Percentiles rank a stretch among this genome's conserved stretches.
phyloP scores from a whole-genome alignment of 2,797 vertebrate genomes.

The Coilia nasus region DNA sequence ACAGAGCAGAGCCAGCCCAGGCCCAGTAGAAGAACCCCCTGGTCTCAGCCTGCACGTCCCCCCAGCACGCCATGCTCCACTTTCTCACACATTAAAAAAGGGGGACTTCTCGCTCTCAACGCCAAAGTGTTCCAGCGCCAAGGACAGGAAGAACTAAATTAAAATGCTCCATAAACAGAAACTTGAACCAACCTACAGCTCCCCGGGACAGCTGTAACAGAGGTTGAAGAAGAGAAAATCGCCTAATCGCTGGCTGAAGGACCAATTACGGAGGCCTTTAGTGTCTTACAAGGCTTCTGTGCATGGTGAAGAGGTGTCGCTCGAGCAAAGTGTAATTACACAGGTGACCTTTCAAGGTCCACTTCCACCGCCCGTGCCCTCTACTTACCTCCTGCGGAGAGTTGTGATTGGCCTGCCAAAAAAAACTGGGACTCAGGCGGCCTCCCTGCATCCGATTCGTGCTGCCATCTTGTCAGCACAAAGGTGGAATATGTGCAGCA shows the following conservation, averaged over 20 bases:
- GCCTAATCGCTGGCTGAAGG: constrained; percentile 38
- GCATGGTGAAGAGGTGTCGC: not conserved
- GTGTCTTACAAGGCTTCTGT: constrained; percentile 18
- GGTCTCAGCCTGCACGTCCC: not conserved
- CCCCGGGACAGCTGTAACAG: not conserved
- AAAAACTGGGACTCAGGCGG: not conserved
- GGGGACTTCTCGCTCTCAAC: not conserved
- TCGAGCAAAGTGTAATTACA: constrained; percentile 41
- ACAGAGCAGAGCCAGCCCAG: not conserved
- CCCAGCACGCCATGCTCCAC: not conserved
- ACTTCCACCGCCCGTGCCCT: constrained; percentile 38
- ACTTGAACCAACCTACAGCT: constrained; percentile 23
- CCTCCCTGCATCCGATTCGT: not conserved
- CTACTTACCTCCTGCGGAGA: constrained; percentile 41
- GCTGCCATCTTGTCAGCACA: not conserved
- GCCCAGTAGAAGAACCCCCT: not conserved
- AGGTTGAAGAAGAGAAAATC: constrained; percentile 1
- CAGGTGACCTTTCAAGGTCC: constrained; percentile 37
- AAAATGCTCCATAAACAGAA: not conserved
- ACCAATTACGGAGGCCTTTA: constrained; percentile 39
- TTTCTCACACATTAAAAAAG: not conserved
- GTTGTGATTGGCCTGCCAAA: constrained; percentile 32
- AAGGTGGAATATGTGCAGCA: not conserved
- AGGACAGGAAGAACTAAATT: constrained; percentile 10
- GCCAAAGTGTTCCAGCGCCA: not conserved